Percentiles rank a stretch among this genome's conserved stretches.
phyloP scores from a whole-genome alignment of 2,888 invertebrate genomes.

The Thereva unica region DNA sequence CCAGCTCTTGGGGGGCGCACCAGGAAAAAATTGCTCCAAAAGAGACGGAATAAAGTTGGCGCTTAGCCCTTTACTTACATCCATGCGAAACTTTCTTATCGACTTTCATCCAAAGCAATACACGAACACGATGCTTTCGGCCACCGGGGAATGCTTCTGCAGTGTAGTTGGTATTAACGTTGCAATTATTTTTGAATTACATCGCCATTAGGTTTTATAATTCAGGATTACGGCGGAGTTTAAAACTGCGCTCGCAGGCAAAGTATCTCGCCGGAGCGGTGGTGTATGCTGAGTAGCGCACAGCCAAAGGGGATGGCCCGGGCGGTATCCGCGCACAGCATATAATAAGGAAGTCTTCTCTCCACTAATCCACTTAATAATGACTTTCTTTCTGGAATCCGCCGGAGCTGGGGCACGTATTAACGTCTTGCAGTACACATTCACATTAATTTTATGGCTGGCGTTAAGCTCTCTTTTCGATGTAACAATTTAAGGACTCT shows the following conservation, averaged over 20 bases:
- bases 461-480: slow-evolving; percentile 32
- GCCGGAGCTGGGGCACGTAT: slow-evolving; percentile 21
- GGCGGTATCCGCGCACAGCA: slow-evolving; percentile 16
- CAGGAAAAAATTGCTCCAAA: not conserved
- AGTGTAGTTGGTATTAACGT: slow-evolving; percentile 31
- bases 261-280: slow-evolving; percentile 6
- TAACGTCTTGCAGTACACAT: slow-evolving; percentile 21
- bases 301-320: slow-evolving; percentile 1
- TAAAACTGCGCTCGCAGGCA: slow-evolving; percentile 30
- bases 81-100: slow-evolving; percentile 22
- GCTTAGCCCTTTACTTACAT: slow-evolving; percentile 13
- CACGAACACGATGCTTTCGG: slow-evolving; percentile 25
- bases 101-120: slow-evolving; percentile 20
- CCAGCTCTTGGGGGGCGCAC: too few relatives aligned
- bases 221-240: slow-evolving; percentile 29
- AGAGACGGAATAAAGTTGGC: slow-evolving; percentile 12
- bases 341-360: slow-evolving; percentile 30
- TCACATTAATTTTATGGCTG: slow-evolving; percentile 30
- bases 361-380: slow-evolving; percentile 33
- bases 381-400: slow-evolving; percentile 19
- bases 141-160: slow-evolving; percentile 16
- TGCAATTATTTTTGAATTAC: slow-evolving; percentile 36
- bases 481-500: slow-evolving; percentile 17
- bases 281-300: not conserved
- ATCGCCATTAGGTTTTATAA: slow-evolving; percentile 33